These are phyloP conservation scores for Lepidochrysops patricia DNA, from an alignment of 2,888 invertebrate genomes.

Conservation along the genomic window DNA sequence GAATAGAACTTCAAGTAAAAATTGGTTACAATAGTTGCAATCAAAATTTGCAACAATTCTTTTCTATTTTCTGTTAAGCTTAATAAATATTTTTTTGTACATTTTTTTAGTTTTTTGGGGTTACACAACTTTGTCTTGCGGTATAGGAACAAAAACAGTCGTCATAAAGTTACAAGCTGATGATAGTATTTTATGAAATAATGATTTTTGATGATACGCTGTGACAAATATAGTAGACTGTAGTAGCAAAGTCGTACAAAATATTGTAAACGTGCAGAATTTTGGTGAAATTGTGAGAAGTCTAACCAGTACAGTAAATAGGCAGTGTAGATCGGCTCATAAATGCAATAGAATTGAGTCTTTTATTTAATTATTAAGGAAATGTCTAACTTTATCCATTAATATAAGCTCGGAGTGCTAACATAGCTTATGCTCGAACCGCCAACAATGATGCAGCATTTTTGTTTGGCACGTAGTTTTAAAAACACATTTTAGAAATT, in stretches of 20 bases:
- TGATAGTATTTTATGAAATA: background rate
- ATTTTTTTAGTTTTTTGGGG: background rate
- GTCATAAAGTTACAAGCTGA: background rate
- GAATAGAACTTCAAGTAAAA: conserved; percentile 14
- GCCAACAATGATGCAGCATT: conserved; percentile 28
- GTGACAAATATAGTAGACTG: background rate
- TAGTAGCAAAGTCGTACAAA: conserved; percentile 1
- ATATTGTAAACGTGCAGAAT: background rate
- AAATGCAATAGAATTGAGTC: conserved; percentile 39
- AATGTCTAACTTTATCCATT: conserved; percentile 26
- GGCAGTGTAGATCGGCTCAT: conserved; percentile 25
- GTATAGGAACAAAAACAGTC: conserved; percentile 4
- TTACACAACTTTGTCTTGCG: background rate
- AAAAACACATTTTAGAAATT: conserved; percentile 7
- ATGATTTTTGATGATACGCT: background rate
- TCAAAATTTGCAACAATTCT: conserved; percentile 9
- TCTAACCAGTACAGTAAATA: conserved; percentile 15
- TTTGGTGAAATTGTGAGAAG: conserved; percentile 15
- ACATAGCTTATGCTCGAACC: conserved; percentile 47
- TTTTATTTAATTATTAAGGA: conserved; percentile 25
- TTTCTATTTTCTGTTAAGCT: background rate
- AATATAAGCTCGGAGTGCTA: conserved; percentile 45
- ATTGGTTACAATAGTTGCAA: conserved; percentile 13
- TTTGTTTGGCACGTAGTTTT: conserved; percentile 14
- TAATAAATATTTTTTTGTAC: conserved; percentile 5